Percentiles rank a stretch among this genome's conserved stretches.
phyloP scores from a whole-genome alignment of 2,888 invertebrate genomes.

The Pseudococcus longispinus region DNA sequence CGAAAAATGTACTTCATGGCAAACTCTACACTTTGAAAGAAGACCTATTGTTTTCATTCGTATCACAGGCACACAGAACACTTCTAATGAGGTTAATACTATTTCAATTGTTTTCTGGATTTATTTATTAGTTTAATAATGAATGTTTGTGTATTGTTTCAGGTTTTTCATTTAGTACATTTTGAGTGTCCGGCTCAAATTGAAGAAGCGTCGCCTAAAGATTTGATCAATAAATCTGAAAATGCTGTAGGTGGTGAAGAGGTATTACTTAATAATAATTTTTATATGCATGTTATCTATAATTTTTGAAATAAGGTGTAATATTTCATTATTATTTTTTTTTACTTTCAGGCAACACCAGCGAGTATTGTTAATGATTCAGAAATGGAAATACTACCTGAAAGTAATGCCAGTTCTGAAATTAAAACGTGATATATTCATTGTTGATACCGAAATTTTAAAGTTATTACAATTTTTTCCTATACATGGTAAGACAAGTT shows the following conservation, averaged over 20 bases:
- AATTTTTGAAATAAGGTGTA: background rate
- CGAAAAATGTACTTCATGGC: slow-evolving; percentile 93
- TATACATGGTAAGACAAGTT: background rate
- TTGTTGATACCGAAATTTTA: background rate
- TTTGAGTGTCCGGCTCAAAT: slow-evolving; percentile 89
- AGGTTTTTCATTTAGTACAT: slow-evolving; percentile 97
- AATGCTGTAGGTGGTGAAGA: background rate
- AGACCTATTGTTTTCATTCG: slow-evolving; percentile 90
- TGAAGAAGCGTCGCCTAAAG: slow-evolving; percentile 58
- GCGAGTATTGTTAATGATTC: background rate
- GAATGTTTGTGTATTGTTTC: background rate
- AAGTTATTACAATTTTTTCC: background rate
- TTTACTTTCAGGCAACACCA: background rate
- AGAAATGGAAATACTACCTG: background rate
- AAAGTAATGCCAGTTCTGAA: background rate
- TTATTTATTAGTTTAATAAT: background rate
- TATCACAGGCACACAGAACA: slow-evolving; percentile 95
- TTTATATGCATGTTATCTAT: background rate
- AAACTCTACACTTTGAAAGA: slow-evolving; percentile 82
- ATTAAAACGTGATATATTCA: background rate
- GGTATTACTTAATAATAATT: background rate
- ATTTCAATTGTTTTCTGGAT: background rate
- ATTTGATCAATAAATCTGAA: background rate
- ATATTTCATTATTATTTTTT: background rate
- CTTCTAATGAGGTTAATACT: slow-evolving; percentile 86